A percentile compares a stretch with the other conserved stretches of the same genome.
These are phyloP conservation scores for Megalops cyprinoides DNA, from an alignment of 2,797 vertebrate species.

Conservation along the genomic window DNA sequence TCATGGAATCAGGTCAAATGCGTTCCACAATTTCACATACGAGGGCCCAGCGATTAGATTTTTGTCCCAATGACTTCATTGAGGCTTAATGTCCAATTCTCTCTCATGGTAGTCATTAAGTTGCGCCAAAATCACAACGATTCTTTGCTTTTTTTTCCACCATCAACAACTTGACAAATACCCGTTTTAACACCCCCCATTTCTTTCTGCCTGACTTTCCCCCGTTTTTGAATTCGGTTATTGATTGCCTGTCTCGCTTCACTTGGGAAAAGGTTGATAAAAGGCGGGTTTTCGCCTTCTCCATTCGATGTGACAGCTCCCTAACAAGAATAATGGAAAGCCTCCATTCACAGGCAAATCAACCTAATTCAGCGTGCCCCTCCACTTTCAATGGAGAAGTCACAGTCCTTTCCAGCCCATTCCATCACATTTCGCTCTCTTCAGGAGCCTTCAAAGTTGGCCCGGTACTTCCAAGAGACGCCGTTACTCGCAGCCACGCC, in stretches of 20 bases:
- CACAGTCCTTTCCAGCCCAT: conserved; percentile 92
- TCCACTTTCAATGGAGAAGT: conserved; percentile 91
- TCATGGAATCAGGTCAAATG: conserved; percentile 64
- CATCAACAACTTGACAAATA: conserved; percentile 87
- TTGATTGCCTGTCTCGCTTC: conserved; percentile 92
- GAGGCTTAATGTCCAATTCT: conserved; percentile 69
- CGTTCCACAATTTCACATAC: conserved; percentile 70
- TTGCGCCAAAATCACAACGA: conserved; percentile 81
- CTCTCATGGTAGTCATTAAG: conserved; percentile 70
- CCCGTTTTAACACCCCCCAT: conserved; percentile 79
- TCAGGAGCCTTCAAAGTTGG: conserved; percentile 90
- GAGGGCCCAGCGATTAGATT: too few species aligned
- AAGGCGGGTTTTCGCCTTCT: conserved; percentile 97
- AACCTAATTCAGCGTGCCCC: conserved; percentile 99
- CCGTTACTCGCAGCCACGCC: conserved; percentile 56
- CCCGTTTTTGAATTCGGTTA: too few species aligned
- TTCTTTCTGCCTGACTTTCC: conserved; percentile 97
- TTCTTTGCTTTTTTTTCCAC: conserved; percentile 73
- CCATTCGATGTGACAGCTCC: conserved; percentile 98
- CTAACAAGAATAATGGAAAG: conserved; percentile 99
- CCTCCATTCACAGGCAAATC: conserved; percentile 99
- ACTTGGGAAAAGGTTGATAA: conserved; percentile 96
- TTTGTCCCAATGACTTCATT: conserved; percentile 54
- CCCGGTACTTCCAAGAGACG: conserved; percentile 83
- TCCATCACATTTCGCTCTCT: conserved; percentile 64